These are phyloP conservation scores for Watsonalla cultraria DNA, from an alignment of 2,888 invertebrate genomes.

Conservation along the genomic window DNA sequence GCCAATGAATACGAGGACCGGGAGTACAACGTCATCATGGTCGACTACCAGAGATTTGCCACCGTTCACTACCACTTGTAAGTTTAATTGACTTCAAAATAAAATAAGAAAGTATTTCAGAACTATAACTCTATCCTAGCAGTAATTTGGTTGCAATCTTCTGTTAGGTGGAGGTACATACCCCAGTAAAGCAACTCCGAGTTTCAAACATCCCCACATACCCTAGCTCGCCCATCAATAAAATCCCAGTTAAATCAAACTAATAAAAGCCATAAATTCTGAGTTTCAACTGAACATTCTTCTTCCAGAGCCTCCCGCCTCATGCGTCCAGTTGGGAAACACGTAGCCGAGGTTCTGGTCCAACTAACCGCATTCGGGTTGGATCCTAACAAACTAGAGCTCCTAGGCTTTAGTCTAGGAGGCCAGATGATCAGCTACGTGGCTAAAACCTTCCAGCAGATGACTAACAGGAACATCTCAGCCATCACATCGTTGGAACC, in stretches of 20 bases:
- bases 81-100: slow-evolving; percentile 24
- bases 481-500: slow-evolving; percentile 63
- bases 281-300: neutral
- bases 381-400: slow-evolving; percentile 51
- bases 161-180: too few species aligned
- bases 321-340: slow-evolving; percentile 68
- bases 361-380: slow-evolving; percentile 51
- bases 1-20: slow-evolving; percentile 60
- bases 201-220: too few species aligned
- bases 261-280: too few species aligned
- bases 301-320: slow-evolving; percentile 60
- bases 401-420: slow-evolving; percentile 66
- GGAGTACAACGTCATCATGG: slow-evolving; percentile 63
- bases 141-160: too few species aligned
- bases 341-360: slow-evolving; percentile 56
- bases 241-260: too few species aligned
- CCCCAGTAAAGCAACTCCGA: too few species aligned
- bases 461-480: slow-evolving; percentile 58
- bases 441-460: slow-evolving; percentile 50
- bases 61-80: slow-evolving; percentile 67
- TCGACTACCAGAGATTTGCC: slow-evolving; percentile 65
- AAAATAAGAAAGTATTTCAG: neutral
- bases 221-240: too few species aligned
- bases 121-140: too few species aligned
- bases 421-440: slow-evolving; percentile 64